These are phyloP conservation scores for Hemicentrotus pulcherrimus DNA, from an alignment of 35 echinoderm and acorn worm genomes.

Conservation along the genomic window DNA sequence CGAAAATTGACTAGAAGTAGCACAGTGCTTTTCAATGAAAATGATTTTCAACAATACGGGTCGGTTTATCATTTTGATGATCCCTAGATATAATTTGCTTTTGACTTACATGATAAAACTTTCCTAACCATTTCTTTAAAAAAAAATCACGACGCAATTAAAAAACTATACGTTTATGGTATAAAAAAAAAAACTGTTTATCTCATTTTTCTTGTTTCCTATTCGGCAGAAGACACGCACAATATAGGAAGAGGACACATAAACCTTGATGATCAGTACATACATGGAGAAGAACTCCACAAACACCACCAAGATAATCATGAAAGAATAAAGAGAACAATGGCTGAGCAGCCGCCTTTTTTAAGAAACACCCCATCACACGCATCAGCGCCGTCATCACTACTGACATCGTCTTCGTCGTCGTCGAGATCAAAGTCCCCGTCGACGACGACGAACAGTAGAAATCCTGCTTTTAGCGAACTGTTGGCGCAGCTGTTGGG, in stretches of 20 bases:
- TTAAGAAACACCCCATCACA: background rate
- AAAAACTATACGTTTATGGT: too few species aligned
- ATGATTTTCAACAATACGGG: too few species aligned
- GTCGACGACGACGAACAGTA: background rate
- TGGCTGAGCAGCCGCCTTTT: slow-evolving; percentile 7
- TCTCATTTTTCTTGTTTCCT: background rate
- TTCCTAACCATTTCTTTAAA: too few species aligned
- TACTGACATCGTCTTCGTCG: background rate
- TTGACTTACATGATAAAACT: too few species aligned
- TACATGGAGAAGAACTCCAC: background rate
- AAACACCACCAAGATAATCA: background rate
- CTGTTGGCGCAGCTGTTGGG: background rate
- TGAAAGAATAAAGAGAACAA: background rate
- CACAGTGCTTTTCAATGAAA: too few species aligned
- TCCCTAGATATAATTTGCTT: too few species aligned
- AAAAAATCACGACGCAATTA: too few species aligned
- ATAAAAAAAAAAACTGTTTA: background rate
- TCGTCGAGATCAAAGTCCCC: background rate
- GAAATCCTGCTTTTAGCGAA: background rate
- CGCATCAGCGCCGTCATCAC: background rate
- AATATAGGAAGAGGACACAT: background rate
- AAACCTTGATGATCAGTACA: slow-evolving; percentile 4
- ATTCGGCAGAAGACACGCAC: background rate
- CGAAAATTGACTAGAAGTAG: too few species aligned
- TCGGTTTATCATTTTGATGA: too few species aligned